Evolutionary conservation across 2,113 vertebrate species (phyloP).

Genomic region (Ictalurus punctatus): DNA sequence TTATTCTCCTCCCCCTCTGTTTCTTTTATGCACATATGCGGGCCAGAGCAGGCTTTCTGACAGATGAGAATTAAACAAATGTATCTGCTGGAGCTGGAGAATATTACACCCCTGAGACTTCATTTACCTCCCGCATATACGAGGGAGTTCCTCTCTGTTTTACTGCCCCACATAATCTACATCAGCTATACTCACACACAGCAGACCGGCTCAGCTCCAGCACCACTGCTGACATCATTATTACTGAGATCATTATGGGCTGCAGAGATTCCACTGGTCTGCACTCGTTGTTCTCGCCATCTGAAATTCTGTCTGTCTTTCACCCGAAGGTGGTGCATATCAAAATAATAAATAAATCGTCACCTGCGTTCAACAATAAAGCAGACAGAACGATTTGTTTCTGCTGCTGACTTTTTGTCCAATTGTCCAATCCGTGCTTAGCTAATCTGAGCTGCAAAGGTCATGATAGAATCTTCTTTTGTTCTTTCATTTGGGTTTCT

Average conservation of each 20-base stretch:
- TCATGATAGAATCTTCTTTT: constrained; percentile 71
- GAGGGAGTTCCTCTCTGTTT: constrained; percentile 73
- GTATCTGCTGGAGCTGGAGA: constrained; percentile 62
- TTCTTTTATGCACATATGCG: constrained; percentile 33
- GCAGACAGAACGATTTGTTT: constrained; percentile 45
- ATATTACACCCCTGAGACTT: constrained; percentile 76
- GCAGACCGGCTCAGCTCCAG: constrained; percentile 61
- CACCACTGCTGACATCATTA: constrained; percentile 71
- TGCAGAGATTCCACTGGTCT: constrained; percentile 62
- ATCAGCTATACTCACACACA: constrained; percentile 56
- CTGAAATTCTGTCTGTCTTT: constrained; percentile 61
- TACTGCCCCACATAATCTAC: constrained; percentile 76
- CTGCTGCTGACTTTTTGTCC: constrained; percentile 55
- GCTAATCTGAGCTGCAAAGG: constrained; percentile 62
- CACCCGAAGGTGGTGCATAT: constrained; percentile 63
- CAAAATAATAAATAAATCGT: constrained; percentile 43
- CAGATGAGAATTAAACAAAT: constrained; percentile 75
- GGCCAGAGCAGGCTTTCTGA: constrained; percentile 68
- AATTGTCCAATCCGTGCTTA: constrained; percentile 63
- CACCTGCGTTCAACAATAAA: constrained; percentile 64
- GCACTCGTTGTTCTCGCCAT: constrained; percentile 18
- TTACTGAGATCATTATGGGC: constrained; percentile 75
- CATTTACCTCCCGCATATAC: constrained; percentile 80
- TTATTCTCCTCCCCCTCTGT: constrained; percentile 34
- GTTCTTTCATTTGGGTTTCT: constrained; percentile 69